phyloP scores from a whole-genome alignment of 2,113 vertebrate genomes.

The Elaphurus davidianus region DNA sequence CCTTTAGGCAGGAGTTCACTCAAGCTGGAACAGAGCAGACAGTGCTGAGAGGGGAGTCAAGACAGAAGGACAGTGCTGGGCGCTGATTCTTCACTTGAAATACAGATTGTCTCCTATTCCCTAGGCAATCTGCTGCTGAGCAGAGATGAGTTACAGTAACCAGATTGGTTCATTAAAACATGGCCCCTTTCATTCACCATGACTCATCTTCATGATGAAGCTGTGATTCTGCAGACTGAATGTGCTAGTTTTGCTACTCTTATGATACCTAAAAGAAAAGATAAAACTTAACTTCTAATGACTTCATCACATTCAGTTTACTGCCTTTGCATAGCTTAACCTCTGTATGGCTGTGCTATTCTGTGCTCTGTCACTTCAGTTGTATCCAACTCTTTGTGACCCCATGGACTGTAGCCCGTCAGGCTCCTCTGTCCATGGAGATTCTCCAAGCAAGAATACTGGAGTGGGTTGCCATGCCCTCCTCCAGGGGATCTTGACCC shows the following conservation, averaged over 20 bases:
- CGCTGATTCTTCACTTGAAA: constrained; percentile 38
- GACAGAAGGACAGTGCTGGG: neutral
- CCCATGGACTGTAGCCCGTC: neutral
- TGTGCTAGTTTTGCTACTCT: constrained; percentile 17
- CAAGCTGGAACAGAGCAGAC: neutral
- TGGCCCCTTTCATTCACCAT: constrained; percentile 27
- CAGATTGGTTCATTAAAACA: constrained; percentile 50
- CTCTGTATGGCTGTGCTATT: neutral
- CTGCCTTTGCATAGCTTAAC: neutral
- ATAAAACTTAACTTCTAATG: constrained; percentile 52
- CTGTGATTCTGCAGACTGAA: constrained; percentile 6
- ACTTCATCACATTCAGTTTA: constrained; percentile 18
- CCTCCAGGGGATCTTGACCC: neutral
- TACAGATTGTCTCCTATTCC: constrained; percentile 31
- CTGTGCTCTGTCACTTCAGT: neutral
- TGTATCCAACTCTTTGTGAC: neutral
- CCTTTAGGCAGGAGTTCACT: neutral
- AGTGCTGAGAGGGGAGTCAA: neutral
- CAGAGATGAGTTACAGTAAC: neutral
- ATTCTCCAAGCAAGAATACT: neutral
- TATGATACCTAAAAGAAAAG: constrained; percentile 13
- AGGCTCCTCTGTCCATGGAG: neutral
- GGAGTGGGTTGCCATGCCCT: neutral
- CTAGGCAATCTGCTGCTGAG: neutral
- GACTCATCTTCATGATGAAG: constrained; percentile 56